Evolutionary conservation across 2,888 invertebrate species (phyloP).

Genomic region (Drosophila meridionalis): DNA sequence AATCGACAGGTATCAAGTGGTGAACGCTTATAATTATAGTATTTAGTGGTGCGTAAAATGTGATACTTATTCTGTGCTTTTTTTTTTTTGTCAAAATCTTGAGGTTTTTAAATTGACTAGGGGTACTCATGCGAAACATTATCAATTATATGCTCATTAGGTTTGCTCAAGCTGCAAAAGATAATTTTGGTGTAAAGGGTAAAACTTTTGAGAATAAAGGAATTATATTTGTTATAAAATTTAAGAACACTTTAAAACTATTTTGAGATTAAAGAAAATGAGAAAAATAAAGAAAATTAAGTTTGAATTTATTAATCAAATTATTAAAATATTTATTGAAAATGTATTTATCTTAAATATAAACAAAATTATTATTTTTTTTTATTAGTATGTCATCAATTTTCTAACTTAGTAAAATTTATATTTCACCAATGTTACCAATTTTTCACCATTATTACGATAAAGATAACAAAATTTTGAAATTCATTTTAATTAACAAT

Average conservation of each 20-base stretch:
- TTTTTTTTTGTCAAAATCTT: constrained; percentile 28
- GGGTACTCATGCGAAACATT: constrained; percentile 33
- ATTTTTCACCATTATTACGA: no score
- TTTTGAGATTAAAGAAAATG: no score
- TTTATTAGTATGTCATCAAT: no score
- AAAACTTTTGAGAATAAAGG: background rate
- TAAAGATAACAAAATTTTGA: no score
- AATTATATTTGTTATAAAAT: background rate
- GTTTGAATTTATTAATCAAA: no score
- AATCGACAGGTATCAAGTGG: constrained; percentile 79
- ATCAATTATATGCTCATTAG: constrained; percentile 4
- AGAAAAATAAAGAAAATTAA: no score
- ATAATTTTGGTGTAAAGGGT: background rate
- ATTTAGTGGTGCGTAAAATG: constrained; percentile 76
- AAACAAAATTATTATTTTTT: no score
- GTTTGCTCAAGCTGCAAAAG: background rate
- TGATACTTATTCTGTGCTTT: constrained; percentile 31
- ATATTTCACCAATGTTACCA: no score
- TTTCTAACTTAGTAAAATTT: no score
- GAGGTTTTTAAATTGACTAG: constrained; percentile 21
- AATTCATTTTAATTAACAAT: no score
- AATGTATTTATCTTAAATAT: no score
- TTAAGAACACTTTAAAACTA: background rate
- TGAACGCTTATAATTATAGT: constrained; percentile 72
- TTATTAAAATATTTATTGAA: no score